These are phyloP conservation scores for Odocoileus hemionus DNA, from an alignment of 2,113 vertebrate genomes.

Conservation along the genomic window DNA sequence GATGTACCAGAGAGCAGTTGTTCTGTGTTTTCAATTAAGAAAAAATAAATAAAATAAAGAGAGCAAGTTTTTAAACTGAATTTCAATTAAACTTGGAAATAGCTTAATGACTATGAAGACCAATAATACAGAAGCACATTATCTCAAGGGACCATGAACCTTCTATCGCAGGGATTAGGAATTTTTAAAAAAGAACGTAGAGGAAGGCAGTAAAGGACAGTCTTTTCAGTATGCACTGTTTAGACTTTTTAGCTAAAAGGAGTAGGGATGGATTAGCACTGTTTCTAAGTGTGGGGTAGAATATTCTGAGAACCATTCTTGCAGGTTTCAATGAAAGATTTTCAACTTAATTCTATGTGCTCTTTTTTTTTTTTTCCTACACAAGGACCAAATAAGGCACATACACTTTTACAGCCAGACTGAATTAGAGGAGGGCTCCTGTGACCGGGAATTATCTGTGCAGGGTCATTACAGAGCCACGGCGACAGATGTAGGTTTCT, in stretches of 20 bases:
- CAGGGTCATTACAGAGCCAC: not conserved
- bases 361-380: not conserved
- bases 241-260: not conserved
- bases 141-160: not conserved
- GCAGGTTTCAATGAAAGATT: not conserved
- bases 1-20: not conserved
- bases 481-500: not conserved
- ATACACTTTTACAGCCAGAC: not conserved
- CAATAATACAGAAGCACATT: not conserved
- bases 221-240: not conserved
- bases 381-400: not conserved
- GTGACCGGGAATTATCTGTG: not conserved
- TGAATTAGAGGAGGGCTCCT: not conserved
- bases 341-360: not conserved
- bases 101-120: not conserved
- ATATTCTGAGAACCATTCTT: not conserved
- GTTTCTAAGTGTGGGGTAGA: constrained; percentile 16
- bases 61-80: not conserved
- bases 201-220: not conserved
- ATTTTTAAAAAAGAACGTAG: not conserved
- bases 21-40: not conserved
- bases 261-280: not conserved
- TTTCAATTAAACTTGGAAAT: not conserved
- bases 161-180: not conserved
- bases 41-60: not conserved